Percentiles rank a stretch among this genome's conserved stretches.
Evolutionary conservation across 2,888 invertebrate genomes (phyloP).

Genomic region (Lacanobia oleracea): DNA sequence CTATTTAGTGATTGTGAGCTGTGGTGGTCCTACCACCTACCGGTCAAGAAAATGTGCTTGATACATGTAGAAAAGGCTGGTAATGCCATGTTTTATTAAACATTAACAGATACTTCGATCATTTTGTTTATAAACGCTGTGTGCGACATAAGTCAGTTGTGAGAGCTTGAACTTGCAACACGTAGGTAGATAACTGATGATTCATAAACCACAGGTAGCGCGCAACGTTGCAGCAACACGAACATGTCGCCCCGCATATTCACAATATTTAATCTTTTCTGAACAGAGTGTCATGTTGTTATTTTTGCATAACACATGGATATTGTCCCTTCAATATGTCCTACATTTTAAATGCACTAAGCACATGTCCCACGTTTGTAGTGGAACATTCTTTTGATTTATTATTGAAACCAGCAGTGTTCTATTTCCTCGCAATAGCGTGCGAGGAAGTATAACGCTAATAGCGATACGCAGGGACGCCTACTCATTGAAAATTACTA

Average conservation of each 20-base stretch:
- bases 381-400: constrained; percentile 1
- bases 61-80: neutral
- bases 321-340: neutral
- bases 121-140: too few species aligned
- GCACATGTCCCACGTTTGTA: neutral
- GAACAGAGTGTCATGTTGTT: neutral
- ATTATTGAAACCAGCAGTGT: constrained; percentile 24
- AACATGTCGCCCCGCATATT: neutral
- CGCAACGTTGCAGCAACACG: neutral
- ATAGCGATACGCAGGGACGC: neutral
- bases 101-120: too few species aligned
- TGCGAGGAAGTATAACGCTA: neutral
- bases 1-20: neutral
- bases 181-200: too few species aligned
- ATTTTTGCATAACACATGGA: neutral
- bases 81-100: neutral
- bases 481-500: constrained; percentile 37
- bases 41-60: constrained; percentile 12
- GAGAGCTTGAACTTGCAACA: neutral
- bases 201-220: too few species aligned
- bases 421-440: neutral
- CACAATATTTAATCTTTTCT: neutral
- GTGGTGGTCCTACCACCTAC: neutral
- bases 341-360: constrained; percentile 7
- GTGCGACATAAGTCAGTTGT: too few species aligned